These are phyloP conservation scores for Baronia brevicornis DNA, from an alignment of 2,888 invertebrate genomes.

Conservation along the genomic window DNA sequence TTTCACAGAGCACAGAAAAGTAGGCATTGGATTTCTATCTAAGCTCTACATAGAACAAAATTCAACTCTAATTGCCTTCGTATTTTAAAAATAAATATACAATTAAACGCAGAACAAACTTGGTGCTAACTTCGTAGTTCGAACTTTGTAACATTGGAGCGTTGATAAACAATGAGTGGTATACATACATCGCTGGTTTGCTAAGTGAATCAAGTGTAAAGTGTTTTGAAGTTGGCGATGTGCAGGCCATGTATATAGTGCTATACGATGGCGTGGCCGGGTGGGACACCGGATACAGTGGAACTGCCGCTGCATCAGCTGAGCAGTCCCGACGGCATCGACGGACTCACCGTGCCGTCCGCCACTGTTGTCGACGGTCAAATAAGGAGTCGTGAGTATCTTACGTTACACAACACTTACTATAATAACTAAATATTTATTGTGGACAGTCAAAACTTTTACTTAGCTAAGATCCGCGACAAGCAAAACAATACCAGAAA, in stretches of 20 bases:
- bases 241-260: constrained; percentile 29
- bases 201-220: too few species aligned
- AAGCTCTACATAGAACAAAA: too few species aligned
- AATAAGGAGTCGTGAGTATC: constrained; percentile 35
- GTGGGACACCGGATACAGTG: constrained; percentile 50
- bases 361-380: constrained; percentile 33
- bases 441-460: constrained; percentile 1
- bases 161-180: too few species aligned
- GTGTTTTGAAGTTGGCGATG: constrained; percentile 12
- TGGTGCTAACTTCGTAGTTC: too few species aligned
- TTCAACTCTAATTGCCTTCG: too few species aligned
- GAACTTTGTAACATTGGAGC: too few species aligned
- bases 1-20: too few species aligned
- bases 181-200: too few species aligned
- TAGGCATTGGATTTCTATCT: too few species aligned
- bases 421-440: not conserved
- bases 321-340: constrained; percentile 26
- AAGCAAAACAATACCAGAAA: too few species aligned
- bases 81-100: too few species aligned
- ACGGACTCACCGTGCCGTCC: constrained; percentile 30
- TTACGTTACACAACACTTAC: constrained; percentile 1
- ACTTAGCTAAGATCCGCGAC: not conserved
- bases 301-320: constrained; percentile 47
- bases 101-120: too few species aligned
- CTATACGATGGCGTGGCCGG: constrained; percentile 61